A percentile compares a stretch with the other conserved stretches of the same genome.
Conservation (phyloP, 2,888 invertebrate species). For the Napeogenes sylphis region DNA sequence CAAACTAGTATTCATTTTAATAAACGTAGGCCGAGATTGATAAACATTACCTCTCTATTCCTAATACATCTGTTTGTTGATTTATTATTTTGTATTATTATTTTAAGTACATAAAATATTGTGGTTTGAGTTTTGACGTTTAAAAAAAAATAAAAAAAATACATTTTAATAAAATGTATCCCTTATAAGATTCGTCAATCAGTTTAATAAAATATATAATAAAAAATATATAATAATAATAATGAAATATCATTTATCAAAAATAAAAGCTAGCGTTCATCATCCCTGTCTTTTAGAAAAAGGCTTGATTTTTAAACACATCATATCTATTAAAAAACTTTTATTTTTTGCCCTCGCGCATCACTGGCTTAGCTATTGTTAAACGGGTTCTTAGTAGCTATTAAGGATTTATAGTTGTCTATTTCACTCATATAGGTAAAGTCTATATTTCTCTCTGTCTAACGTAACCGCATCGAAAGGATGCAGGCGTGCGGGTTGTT, state of each 20-base stretch:
- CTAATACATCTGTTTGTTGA: no score
- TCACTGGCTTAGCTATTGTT: constrained; percentile 56
- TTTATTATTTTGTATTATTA: no score
- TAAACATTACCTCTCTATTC: no score
- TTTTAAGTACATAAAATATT: no score
- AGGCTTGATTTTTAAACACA: constrained; percentile 6
- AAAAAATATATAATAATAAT: not conserved
- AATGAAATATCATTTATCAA: not conserved
- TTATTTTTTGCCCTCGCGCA: constrained; percentile 39
- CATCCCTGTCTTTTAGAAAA: not conserved
- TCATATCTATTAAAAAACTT: constrained; percentile 29
- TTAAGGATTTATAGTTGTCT: constrained; percentile 21
- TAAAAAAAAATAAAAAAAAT: no score
- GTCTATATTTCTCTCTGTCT: constrained; percentile 33
- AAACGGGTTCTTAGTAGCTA: constrained; percentile 45
- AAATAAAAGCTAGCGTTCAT: no score
- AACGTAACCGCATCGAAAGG: constrained; percentile 43
- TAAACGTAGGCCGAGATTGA: no score
- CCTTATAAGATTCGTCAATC: no score
- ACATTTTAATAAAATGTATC: no score
- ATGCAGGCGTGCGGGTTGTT: constrained; percentile 56
- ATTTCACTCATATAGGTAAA: constrained; percentile 12
- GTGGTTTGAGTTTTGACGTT: no score
- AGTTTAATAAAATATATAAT: not conserved
- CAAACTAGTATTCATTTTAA: no score